Conservation (phyloP, 2,888 invertebrate species). For the Nemoura dubitans region DNA sequence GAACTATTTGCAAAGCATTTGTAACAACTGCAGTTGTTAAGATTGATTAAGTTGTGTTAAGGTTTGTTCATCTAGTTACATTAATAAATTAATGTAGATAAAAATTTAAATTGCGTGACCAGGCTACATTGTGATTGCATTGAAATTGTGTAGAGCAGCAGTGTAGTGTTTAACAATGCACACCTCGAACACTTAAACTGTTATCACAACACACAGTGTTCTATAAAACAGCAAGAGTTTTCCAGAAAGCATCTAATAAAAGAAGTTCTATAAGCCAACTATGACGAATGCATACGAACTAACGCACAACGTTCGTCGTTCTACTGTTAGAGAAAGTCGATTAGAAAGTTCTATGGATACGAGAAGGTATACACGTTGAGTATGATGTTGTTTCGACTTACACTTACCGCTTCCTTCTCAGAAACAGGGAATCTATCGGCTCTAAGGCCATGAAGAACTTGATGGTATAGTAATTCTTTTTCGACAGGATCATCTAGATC, state of each 20-base stretch:
- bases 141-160: neutral
- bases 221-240: neutral
- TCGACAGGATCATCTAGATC: conserved; percentile 87
- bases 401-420: conserved; percentile 90
- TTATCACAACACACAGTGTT: neutral
- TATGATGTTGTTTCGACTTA: conserved; percentile 36
- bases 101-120: conserved; percentile 21
- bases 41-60: no score
- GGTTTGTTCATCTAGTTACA: no score
- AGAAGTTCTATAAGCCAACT: conserved; percentile 2
- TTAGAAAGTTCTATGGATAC: neutral
- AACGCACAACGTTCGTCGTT: neutral
- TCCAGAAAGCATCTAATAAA: neutral
- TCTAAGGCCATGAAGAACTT: conserved; percentile 88
- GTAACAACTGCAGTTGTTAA: no score
- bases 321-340: neutral
- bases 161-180: neutral
- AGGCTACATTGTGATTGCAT: neutral
- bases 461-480: conserved; percentile 93
- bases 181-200: neutral
- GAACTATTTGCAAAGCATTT: no score
- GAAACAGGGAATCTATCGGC: conserved; percentile 93
- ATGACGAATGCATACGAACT: conserved; percentile 12
- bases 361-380: neutral
- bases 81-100: no score